These are phyloP conservation scores for Philonicus albiceps DNA, from an alignment of 2,888 invertebrate species.

Conservation along the genomic window DNA sequence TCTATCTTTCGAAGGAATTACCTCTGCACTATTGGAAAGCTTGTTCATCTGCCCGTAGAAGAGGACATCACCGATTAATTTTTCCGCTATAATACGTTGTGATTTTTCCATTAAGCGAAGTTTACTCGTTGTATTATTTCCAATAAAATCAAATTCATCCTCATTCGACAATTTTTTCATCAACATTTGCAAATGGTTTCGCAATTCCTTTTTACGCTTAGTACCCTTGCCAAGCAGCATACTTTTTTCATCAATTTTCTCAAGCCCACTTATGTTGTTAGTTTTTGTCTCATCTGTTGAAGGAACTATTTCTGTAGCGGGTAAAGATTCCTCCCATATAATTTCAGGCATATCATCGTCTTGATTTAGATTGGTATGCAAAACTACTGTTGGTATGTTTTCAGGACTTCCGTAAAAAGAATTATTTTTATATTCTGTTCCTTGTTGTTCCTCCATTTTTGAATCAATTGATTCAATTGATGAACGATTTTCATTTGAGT, in stretches of 20 bases:
- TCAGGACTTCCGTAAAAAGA: background rate
- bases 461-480: background rate
- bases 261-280: background rate
- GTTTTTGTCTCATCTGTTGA: background rate
- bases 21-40: background rate
- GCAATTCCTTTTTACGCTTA: background rate
- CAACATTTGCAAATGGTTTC: background rate
- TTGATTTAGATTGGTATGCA: background rate
- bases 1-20: background rate
- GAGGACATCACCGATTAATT: background rate
- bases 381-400: background rate
- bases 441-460: background rate
- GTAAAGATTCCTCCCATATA: background rate
- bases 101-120: background rate
- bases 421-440: background rate
- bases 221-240: background rate
- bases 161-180: background rate
- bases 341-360: background rate
- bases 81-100: background rate
- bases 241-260: background rate
- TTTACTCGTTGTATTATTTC: background rate
- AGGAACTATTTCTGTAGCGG: background rate
- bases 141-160: background rate
- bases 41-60: background rate
- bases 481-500: background rate